phyloP scores from a whole-genome alignment of 2,113 vertebrate genomes.

The Hiodon tergisus region DNA sequence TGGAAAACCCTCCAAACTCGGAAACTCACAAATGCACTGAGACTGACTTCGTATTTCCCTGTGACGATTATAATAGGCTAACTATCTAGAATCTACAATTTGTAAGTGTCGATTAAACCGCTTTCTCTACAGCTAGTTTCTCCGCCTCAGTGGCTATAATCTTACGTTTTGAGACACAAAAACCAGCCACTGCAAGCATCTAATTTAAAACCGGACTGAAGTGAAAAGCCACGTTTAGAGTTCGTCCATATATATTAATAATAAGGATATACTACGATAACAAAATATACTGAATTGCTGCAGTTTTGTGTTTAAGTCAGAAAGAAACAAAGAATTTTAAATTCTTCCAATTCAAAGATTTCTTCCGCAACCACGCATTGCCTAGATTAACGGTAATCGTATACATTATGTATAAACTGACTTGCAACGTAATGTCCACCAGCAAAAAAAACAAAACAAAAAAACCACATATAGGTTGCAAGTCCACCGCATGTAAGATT shows the following conservation, averaged over 20 bases:
- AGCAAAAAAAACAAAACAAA: conserved; percentile 25
- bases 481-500: conserved; percentile 29
- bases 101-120: too few species aligned
- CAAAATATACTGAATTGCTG: neutral
- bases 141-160: conserved; percentile 54
- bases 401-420: neutral
- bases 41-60: conserved; percentile 57
- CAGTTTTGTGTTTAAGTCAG: neutral
- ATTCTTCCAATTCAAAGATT: neutral
- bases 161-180: conserved; percentile 46
- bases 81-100: conserved; percentile 40
- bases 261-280: conserved; percentile 34
- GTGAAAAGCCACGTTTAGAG: conserved; percentile 48
- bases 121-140: conserved; percentile 47
- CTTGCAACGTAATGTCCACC: conserved; percentile 27
- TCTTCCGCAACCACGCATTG: too few species aligned
- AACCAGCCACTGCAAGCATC: conserved; percentile 56
- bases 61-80: conserved; percentile 61
- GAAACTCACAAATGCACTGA: conserved; percentile 37
- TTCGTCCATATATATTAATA: conserved; percentile 33
- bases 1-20: conserved; percentile 45
- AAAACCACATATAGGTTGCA: conserved; percentile 28
- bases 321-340: neutral
- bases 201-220: conserved; percentile 53
- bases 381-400: too few species aligned